A percentile compares a stretch with the other conserved stretches of the same genome.
phyloP scores from a whole-genome alignment of 2,113 vertebrate species.

The Mirza zaza region DNA sequence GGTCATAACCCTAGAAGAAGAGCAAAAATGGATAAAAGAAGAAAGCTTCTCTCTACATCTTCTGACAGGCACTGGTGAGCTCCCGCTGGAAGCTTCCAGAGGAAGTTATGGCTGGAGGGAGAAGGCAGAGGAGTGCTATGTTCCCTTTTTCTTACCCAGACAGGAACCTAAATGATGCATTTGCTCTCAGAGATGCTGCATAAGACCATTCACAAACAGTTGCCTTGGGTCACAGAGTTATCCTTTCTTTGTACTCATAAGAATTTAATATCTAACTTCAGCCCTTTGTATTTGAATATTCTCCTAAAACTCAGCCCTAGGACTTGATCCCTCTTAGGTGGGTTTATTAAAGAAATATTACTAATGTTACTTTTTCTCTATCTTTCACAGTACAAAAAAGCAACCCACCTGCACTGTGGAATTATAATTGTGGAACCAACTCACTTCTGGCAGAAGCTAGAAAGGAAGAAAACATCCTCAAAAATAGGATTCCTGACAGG shows the following conservation, averaged over 20 bases:
- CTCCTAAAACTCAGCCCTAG: not conserved
- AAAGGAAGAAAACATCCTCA: not conserved
- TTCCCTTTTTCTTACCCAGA: not conserved
- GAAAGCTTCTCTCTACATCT: not conserved
- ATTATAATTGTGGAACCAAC: not conserved
- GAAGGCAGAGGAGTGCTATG: not conserved
- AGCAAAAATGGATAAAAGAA: not conserved
- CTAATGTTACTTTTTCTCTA: not conserved
- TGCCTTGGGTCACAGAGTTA: not conserved
- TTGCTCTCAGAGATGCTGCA: not conserved
- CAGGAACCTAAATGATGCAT: not conserved
- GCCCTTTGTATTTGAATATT: not conserved
- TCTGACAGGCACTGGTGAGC: not conserved
- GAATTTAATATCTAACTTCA: not conserved
- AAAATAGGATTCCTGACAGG: not conserved
- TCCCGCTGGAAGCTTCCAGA: not conserved
- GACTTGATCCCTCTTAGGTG: not conserved
- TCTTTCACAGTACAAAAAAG: not conserved
- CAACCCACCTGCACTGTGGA: not conserved
- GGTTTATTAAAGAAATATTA: slow-evolving; percentile 33
- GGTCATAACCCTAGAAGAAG: not conserved
- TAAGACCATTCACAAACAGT: not conserved
- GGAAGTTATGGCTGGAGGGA: not conserved
- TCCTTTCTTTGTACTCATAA: slow-evolving; percentile 27
- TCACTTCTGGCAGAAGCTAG: not conserved